Percentiles rank a stretch among this genome's conserved stretches.
These are phyloP conservation scores for Macquaria australasica DNA, from an alignment of 2,113 vertebrate species.

Conservation along the genomic window DNA sequence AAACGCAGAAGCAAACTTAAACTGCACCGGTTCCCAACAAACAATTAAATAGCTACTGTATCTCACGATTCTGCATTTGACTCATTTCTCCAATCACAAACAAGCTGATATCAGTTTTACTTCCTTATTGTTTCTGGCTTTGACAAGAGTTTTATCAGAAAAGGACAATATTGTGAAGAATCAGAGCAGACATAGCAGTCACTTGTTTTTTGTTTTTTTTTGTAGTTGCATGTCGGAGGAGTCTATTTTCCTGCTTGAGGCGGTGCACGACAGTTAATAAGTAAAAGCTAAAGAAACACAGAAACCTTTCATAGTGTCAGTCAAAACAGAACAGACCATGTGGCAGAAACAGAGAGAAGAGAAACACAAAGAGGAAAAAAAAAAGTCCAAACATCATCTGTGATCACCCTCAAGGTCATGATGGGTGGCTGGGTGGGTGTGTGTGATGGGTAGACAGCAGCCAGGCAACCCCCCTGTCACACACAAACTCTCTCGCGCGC, in stretches of 20 bases:
- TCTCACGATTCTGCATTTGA: neutral
- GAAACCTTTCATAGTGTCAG: constrained; percentile 20
- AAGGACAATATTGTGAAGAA: neutral
- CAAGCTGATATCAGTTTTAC: neutral
- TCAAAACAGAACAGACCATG: constrained; percentile 28
- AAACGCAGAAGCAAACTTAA: neutral
- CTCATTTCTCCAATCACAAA: constrained; percentile 4
- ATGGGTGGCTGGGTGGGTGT: constrained; percentile 12
- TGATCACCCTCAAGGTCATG: constrained; percentile 59
- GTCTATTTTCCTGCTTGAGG: constrained; percentile 38
- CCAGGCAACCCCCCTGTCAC: neutral
- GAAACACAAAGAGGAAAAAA: constrained; percentile 19
- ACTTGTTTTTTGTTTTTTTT: neutral
- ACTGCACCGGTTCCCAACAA: neutral
- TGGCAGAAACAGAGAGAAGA: neutral
- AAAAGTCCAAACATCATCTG: constrained; percentile 34
- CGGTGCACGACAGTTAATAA: neutral
- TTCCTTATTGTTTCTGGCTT: constrained; percentile 15
- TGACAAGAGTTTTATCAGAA: neutral
- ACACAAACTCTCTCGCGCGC: neutral
- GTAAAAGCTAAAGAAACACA: neutral
- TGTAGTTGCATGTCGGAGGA: constrained; percentile 16
- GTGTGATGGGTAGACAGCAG: constrained; percentile 5
- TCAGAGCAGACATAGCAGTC: constrained; percentile 3
- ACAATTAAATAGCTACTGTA: neutral